These are phyloP conservation scores for Jordanella pulchra DNA, from an alignment of 2,797 vertebrate genomes.

Conservation along the genomic window DNA sequence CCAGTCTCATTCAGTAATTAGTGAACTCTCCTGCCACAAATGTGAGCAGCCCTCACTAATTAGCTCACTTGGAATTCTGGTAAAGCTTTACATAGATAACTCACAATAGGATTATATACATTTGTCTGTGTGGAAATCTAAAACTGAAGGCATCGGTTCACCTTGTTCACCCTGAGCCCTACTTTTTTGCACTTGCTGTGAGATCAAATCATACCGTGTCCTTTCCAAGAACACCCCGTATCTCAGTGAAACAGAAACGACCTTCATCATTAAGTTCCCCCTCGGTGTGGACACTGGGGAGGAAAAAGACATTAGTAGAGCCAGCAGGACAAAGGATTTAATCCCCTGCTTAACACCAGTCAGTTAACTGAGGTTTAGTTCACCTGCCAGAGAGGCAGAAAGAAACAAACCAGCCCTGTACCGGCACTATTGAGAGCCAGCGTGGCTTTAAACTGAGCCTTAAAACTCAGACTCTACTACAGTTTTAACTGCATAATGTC, in stretches of 20 bases:
- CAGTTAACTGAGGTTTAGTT: slow-evolving; percentile 50
- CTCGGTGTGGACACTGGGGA: slow-evolving; percentile 31
- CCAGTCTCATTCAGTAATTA: slow-evolving; percentile 59
- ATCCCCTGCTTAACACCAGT: slow-evolving; percentile 53
- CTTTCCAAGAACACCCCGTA: slow-evolving; percentile 9
- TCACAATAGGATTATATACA: not conserved
- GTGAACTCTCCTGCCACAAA: slow-evolving; percentile 23
- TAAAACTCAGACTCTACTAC: slow-evolving; percentile 11
- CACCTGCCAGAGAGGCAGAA: slow-evolving; percentile 40
- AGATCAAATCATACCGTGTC: not conserved
- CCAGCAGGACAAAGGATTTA: slow-evolving; percentile 50
- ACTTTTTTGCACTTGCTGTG: not conserved
- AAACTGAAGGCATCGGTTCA: not conserved
- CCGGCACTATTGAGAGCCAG: slow-evolving; percentile 41
- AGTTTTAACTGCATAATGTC: slow-evolving; percentile 23
- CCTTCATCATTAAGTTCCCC: slow-evolving; percentile 32
- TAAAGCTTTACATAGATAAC: slow-evolving; percentile 16
- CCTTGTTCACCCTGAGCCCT: not conserved
- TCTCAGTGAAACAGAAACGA: slow-evolving; percentile 40
- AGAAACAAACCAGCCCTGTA: slow-evolving; percentile 23
- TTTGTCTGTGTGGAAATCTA: not conserved
- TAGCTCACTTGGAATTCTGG: slow-evolving; percentile 41
- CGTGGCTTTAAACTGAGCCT: slow-evolving; percentile 40
- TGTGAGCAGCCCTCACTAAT: slow-evolving; percentile 42
- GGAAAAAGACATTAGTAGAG: slow-evolving; percentile 23